Evolutionary conservation across 2,113 vertebrate genomes (phyloP), one percentile per base, ranked within the genome.

Genomic region (Genyomyrus donnyi): DNA sequence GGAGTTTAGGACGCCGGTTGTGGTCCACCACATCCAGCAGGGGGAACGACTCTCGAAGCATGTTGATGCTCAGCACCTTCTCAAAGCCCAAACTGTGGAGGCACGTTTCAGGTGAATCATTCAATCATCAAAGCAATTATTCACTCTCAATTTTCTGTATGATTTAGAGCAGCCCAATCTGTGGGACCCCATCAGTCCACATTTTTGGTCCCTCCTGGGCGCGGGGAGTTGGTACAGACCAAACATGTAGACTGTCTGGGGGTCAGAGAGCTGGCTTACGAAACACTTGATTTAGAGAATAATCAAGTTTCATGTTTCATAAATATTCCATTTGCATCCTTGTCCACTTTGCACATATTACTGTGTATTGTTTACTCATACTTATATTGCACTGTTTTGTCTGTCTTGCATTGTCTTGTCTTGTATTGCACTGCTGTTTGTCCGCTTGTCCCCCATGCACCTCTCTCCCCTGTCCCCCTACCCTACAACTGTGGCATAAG

Each of bases 11-110:
- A 31, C 94, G 95, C 85, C 96, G 93, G 91, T 95, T 95, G 86
- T 97, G 97, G 88, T 98, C 97, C 91, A 98, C 96, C 91, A 96
- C 96, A 92, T 98, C 97, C 88, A 98, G 95, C 92, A 98, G 95
- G 1, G 97, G 97, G 91, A 95, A 95, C 0, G 95, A 95, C 91
- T 97, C 96, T 66, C 95, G 89, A 56, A 98, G 66, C 70, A 95
- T 94, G 89, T 98, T 97, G 0, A 98, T 93, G 86, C 94, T 98
- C 89, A 98, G 92, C 7, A 97, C 95, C 0, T 95, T 96, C 87
- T 95, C 94, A 91, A 98, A 98, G 19, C 97, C 97, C 89, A 98
- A 93, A 91, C 97, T 98, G 91, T 90, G 52, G 0, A 91, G 77
- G 92, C 1, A 91, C 89, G 88, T 91, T 93, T 94, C 92, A 94